Base-by-base conservation (phyloP, 2,888 invertebrate genomes). In the Habroteleia sp. region DNA sequence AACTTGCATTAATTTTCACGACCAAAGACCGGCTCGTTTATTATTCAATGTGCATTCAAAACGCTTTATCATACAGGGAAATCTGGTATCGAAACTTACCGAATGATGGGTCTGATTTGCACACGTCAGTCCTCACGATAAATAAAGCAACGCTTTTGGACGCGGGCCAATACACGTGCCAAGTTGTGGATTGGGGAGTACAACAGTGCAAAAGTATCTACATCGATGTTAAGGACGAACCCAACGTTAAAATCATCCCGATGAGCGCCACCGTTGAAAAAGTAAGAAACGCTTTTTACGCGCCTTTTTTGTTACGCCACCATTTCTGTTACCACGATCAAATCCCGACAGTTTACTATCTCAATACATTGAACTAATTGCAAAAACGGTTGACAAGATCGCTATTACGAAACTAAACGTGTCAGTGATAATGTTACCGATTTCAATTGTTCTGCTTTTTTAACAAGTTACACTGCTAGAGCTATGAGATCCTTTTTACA, bases 81-180 rank as follows among this genome's bases (percentile, higher is more conserved):
- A 88, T 90, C 68, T 88, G 88, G 87, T 85, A 86, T 82, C 82
- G 87, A 83, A 84, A 88, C 84, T 74, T 90, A 80, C 86, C 88
- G 0, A 84, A 90, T 89, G 79, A 92, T 89, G 79, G 91, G 4
- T 85, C 87, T 16, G 88, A 92, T 62, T 89, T 90, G 79, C 91
- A 91, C 83, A 94, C 93, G 80, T 93, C 94, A 0, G 90, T 94
- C 25, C 89, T 96, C 76, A 93, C 93, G 0, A 91, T 96, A 56
- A 92, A 93, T 7, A 92, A 92, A 76, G 93, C 94, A 0, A 92
- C 91, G 69, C 89, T 90, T 13, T 90, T 93, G 25, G 96, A 96
- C 83, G 92, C 93, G 13, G 96, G 96, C 10, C 90, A 92, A 63
- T 96, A 95, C 90, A 94, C 94, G 1, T 96, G 96, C 85, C 93